Base-by-base conservation (phyloP, 2,888 invertebrate genomes). In the Polydesmus complanatus region DNA sequence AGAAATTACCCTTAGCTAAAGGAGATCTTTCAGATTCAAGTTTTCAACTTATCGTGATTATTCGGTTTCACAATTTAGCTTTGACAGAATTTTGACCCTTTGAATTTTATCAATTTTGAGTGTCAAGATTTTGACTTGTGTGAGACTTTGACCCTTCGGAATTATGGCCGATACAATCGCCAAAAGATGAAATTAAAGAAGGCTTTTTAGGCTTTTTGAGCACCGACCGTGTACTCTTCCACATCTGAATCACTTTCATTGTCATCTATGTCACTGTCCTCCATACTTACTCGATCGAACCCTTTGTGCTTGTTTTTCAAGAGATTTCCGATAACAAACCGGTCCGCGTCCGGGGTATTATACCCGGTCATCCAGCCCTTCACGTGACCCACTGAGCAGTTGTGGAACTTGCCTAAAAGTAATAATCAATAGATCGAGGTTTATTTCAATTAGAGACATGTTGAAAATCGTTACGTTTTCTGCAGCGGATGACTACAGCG, bases 261-360 rank as follows among this genome's bases (percentile, higher is more conserved):
- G 49, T 69, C 63, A 61, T 73, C 73, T 56, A 68, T 69, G 58
- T 72, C 72, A 61, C 70, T 70, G 56, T 72, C 73, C 60, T 73
- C 73, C 19, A 70, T 70, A 62, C 70, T 71, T 53, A 73, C 64
- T 48, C 68, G 66, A 62, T 71, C 70, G 65, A 73, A 73, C 27
- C 73, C 72, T 65, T 70, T 69, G 65, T 72, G 72, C 19, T 66
- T 64, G 53, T 64, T 62, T 21, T 51, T 51, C 37, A 72, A 66
- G 64, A 73, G 66, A 57, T 68, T 69, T 52, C 72, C 72, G 54
- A 73, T 66, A 66, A 70, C 72, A 67, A 73, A 72, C 14, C 60
- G 37, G 21, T 62, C 62, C 18, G 21, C 23, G 49, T 59, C 59
- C 1, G 64, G 62, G 19, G 51, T 55, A 27, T 62, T 60, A 50